These are phyloP conservation scores for Brachymystax lenok DNA, from an alignment of 2,797 vertebrate genomes.

Conservation along the genomic window DNA sequence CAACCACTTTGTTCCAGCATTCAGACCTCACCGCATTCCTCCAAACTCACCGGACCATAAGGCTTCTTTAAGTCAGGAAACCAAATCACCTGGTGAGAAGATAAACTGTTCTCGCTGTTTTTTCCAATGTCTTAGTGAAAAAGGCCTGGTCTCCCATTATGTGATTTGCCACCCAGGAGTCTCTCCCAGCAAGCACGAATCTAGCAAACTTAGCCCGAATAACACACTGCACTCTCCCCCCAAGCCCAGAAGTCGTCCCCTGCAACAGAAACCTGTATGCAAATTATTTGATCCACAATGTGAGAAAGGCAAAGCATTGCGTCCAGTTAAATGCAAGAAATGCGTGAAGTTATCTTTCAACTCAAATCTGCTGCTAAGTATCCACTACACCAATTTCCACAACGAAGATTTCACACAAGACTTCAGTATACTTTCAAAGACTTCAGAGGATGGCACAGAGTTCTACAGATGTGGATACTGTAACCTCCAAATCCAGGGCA, in stretches of 20 bases:
- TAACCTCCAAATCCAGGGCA: slow-evolving; percentile 75
- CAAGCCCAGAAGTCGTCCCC: slow-evolving; percentile 31
- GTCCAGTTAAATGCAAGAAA: slow-evolving; percentile 75
- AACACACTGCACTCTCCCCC: slow-evolving; percentile 64
- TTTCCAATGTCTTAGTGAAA: slow-evolving; percentile 76
- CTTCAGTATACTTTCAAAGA: slow-evolving; percentile 76
- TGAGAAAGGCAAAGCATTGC: slow-evolving; percentile 36
- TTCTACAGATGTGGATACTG: slow-evolving; percentile 84
- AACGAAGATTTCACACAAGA: slow-evolving; percentile 77
- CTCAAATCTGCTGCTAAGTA: slow-evolving; percentile 78
- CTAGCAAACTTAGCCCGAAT: slow-evolving; percentile 81
- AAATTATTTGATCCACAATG: slow-evolving; percentile 41
- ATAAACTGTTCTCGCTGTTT: background rate
- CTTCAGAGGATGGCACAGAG: slow-evolving; percentile 62
- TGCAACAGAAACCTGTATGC: background rate
- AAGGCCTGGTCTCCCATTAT: slow-evolving; percentile 83
- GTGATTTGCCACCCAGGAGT: slow-evolving; percentile 47
- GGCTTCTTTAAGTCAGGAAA: slow-evolving; percentile 77
- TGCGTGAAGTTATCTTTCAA: slow-evolving; percentile 82
- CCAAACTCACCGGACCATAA: slow-evolving; percentile 77
- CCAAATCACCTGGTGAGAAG: slow-evolving; percentile 79
- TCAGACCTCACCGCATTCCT: slow-evolving; percentile 80
- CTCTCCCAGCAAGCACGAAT: slow-evolving; percentile 24
- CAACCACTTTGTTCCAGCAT: slow-evolving; percentile 78
- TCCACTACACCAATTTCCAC: slow-evolving; percentile 85